Conservation (phyloP, 2,113 vertebrate genomes). For the Probosciger aterrimus region DNA sequence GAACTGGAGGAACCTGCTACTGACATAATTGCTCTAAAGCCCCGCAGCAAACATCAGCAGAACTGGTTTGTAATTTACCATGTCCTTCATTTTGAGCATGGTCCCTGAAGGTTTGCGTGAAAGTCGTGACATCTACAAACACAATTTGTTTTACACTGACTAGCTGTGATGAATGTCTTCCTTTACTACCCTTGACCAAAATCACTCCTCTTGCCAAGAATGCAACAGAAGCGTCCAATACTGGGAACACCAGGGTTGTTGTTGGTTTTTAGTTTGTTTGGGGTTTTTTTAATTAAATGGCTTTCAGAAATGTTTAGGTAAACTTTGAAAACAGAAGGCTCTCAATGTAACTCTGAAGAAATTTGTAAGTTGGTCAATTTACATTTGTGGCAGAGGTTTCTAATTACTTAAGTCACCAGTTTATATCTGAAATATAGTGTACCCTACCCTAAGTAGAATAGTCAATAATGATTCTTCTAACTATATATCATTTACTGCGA, state of each 20-base stretch:
- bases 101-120: slow-evolving; percentile 37
- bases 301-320: slow-evolving; percentile 28
- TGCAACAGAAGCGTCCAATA: background rate
- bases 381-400: slow-evolving; percentile 34
- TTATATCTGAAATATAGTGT: slow-evolving; percentile 44
- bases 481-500: background rate
- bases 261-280: background rate
- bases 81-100: slow-evolving; percentile 54
- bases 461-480: slow-evolving; percentile 25
- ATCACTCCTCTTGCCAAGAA: slow-evolving; percentile 25
- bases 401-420: slow-evolving; percentile 38
- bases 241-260: background rate
- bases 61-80: slow-evolving; percentile 59
- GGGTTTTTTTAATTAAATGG: background rate
- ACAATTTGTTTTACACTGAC: slow-evolving; percentile 46
- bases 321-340: slow-evolving; percentile 27
- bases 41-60: slow-evolving; percentile 53
- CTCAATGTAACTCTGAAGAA: background rate
- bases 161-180: slow-evolving; percentile 50
- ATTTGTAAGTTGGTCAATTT: slow-evolving; percentile 23
- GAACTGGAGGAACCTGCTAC: slow-evolving; percentile 24
- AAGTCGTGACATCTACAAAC: slow-evolving; percentile 45
- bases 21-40: slow-evolving; percentile 48
- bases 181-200: slow-evolving; percentile 42
- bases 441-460: slow-evolving; percentile 1